A percentile compares a stretch with the other conserved stretches of the same genome.
phyloP scores from a whole-genome alignment of 1,140 invertebrate genomes.

The Arctopsyche grandis region DNA sequence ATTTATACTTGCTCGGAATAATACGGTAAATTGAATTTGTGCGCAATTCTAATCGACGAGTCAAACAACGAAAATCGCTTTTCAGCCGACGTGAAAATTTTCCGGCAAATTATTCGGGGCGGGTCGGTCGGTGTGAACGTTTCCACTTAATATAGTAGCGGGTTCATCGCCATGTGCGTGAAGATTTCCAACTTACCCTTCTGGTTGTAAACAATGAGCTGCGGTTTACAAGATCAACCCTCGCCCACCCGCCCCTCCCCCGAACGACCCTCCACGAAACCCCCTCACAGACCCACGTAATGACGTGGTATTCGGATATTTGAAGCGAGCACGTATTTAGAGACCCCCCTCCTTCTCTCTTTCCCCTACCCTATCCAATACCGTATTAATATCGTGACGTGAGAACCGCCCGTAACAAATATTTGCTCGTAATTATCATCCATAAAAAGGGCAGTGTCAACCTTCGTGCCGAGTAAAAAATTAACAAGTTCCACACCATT shows the following conservation, averaged over 20 bases:
- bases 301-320: constrained; percentile 40
- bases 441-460: not conserved
- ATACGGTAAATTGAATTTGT: not conserved
- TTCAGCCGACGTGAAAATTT: not conserved
- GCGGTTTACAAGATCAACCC: constrained; percentile 40
- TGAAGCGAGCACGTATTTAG: constrained; percentile 35
- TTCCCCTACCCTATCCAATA: not conserved
- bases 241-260: constrained; percentile 8
- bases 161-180: constrained; percentile 38
- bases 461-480: not conserved
- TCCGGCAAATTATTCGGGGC: constrained; percentile 7
- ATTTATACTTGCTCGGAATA: too few species aligned
- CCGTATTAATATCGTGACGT: constrained; percentile 37
- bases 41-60: not conserved
- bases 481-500: too few species aligned
- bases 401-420: constrained; percentile 24
- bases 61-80: not conserved
- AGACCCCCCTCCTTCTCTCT: not conserved
- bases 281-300: constrained; percentile 26
- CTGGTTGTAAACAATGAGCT: constrained; percentile 42
- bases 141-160: constrained; percentile 39
- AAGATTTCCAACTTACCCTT: constrained; percentile 41
- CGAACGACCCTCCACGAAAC: not conserved
- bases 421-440: constrained; percentile 26
- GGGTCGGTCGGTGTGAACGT: constrained; percentile 27